Base-by-base conservation (phyloP, 2,797 vertebrate species). In the Sylvilagus floridanus region DNA sequence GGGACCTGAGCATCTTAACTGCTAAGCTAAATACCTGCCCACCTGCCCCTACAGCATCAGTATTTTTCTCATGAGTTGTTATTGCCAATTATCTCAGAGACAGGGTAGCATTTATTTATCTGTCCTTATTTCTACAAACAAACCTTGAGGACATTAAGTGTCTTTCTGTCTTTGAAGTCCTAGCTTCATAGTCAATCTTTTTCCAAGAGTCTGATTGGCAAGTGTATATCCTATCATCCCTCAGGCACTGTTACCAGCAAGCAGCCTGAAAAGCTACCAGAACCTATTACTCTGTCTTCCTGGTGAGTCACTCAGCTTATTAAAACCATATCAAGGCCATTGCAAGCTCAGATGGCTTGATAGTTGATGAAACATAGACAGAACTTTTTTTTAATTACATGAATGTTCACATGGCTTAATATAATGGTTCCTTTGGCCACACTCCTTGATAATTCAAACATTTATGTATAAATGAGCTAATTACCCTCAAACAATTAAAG, bases 221-320 rank as follows among this genome's bases (percentile, higher is more conserved):
- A 79, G 32, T 69, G 5, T 50, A 3, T 32, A 71, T 35, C 50
- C 4, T 60, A 66, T 37, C 78, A 90, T 92, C 76, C 37, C 60
- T 63, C 83, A 62, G 37, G 63, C 1, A 0, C 26, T 85, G 71
- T 88, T 68, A 84, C 57, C 42, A 82, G 32, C 84, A 86, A 88
- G 47, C 65, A 75, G n/a, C 68, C 35, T 90, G 63, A 88, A 92
- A 85, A 26, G 28, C 78, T n/a, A 69, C 69, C 62, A 95, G 66
- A 73, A 86, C 79, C 35, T 84, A 79, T 57, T 79, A 26, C 77
- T 90, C 86, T 62, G 68, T 72, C 68, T 95, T 97, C 73, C 71
- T 85, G 47, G 28, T 95, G 93, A 96, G 71, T 97, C 93, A 96
- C 17, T 63, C 35, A 65, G 63, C 52, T 90, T 93, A 90, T 94